phyloP scores from a whole-genome alignment of 2,888 invertebrate genomes.

The Aromia moschata region DNA sequence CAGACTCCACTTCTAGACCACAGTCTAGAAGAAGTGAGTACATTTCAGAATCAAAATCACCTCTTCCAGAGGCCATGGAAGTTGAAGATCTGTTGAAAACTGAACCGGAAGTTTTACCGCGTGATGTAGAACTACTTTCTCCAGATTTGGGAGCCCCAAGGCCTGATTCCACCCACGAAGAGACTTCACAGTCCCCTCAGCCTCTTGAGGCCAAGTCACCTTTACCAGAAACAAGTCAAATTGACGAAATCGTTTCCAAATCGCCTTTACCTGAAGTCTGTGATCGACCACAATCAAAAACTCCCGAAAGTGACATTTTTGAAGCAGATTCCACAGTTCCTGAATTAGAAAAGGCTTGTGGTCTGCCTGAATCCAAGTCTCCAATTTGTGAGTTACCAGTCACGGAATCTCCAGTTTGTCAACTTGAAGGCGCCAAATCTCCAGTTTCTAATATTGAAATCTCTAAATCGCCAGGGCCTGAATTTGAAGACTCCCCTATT shows the following conservation, averaged over 20 bases:
- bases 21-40: slow-evolving; percentile 1
- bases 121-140: slow-evolving; percentile 28
- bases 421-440: slow-evolving; percentile 24
- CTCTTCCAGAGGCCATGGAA: slow-evolving; percentile 18
- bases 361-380: slow-evolving; percentile 2
- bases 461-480: slow-evolving; percentile 19
- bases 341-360: slow-evolving; percentile 13
- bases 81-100: slow-evolving; percentile 16
- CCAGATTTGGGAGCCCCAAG: slow-evolving; percentile 1
- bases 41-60: neutral
- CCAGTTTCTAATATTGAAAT: slow-evolving; percentile 21
- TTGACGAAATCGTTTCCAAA: slow-evolving; percentile 5
- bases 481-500: slow-evolving; percentile 26
- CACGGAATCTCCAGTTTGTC: slow-evolving; percentile 23
- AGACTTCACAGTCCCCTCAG: slow-evolving; percentile 3
- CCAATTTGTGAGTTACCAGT: slow-evolving; percentile 17
- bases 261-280: slow-evolving; percentile 28
- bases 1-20: slow-evolving; percentile 12
- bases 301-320: neutral
- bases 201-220: slow-evolving; percentile 9
- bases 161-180: slow-evolving; percentile 8
- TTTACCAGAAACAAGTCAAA: slow-evolving; percentile 1
- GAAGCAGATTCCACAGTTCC: slow-evolving; percentile 4
- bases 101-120: slow-evolving; percentile 21
- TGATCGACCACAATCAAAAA: slow-evolving; percentile 9